Percentiles rank a stretch among this genome's conserved stretches.
These are phyloP conservation scores for Acanthopleura granulata DNA, from an alignment of 2,888 invertebrate species.

Conservation along the genomic window DNA sequence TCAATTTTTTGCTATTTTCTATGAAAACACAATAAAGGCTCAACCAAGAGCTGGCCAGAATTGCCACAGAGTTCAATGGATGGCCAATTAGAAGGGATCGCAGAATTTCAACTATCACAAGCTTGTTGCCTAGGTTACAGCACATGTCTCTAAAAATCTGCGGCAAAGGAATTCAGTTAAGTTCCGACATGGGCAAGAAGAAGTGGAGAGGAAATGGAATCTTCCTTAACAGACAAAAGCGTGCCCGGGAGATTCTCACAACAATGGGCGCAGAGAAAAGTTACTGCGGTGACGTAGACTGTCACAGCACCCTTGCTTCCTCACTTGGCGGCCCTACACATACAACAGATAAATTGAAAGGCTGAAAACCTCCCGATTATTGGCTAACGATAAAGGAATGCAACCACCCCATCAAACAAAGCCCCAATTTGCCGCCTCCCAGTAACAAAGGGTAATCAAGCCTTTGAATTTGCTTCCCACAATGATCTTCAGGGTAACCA, in stretches of 20 bases:
- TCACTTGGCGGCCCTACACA: not conserved
- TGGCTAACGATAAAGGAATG: slow-evolving; percentile 18
- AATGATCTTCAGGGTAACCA: slow-evolving; percentile 10
- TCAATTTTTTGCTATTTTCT: not conserved
- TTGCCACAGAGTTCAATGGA: slow-evolving; percentile 16
- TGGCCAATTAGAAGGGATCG: slow-evolving; percentile 19
- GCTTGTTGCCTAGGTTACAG: slow-evolving; percentile 33
- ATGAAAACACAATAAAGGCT: slow-evolving; percentile 13
- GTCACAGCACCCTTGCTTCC: slow-evolving; percentile 4
- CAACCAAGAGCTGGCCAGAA: not conserved
- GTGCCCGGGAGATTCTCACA: slow-evolving; percentile 27
- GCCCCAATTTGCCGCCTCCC: not conserved
- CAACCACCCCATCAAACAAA: not conserved
- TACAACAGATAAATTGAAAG: not conserved
- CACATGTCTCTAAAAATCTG: slow-evolving; percentile 29
- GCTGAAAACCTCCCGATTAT: slow-evolving; percentile 2
- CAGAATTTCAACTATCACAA: slow-evolving; percentile 13
- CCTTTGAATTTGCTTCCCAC: slow-evolving; percentile 4
- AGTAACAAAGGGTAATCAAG: slow-evolving; percentile 20
- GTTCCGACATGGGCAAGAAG: slow-evolving; percentile 33
- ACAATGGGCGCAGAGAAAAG: slow-evolving; percentile 24
- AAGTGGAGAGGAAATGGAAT: slow-evolving; percentile 38
- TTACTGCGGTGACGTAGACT: slow-evolving; percentile 7
- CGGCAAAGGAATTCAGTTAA: slow-evolving; percentile 28
- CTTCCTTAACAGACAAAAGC: slow-evolving; percentile 33